Evolutionary conservation across 2,113 vertebrate species (phyloP).

Genomic region (Hydrolagus affinis): DNA sequence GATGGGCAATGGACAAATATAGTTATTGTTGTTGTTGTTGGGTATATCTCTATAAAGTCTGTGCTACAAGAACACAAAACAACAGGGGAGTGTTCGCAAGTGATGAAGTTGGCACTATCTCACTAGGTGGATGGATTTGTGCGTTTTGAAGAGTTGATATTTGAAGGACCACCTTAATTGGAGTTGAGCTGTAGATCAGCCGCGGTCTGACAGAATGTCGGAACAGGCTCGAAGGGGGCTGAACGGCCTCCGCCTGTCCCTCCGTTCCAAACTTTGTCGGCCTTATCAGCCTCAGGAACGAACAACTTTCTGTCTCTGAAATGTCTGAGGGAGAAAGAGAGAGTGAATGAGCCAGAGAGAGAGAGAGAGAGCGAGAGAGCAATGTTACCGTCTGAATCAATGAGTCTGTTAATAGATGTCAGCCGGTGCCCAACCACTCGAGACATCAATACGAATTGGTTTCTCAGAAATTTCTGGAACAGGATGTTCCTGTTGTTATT

Average conservation of each 20-base stretch:
- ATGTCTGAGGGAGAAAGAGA: not conserved
- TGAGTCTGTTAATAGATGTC: not conserved
- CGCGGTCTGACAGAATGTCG: no score
- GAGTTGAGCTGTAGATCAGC: no score
- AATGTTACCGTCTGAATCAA: conserved; percentile 15
- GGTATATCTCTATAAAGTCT: no score
- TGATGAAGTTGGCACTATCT: not conserved
- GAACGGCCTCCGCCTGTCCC: no score
- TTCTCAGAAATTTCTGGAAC: not conserved
- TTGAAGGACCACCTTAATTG: not conserved
- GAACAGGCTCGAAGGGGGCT: no score
- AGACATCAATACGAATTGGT: not conserved
- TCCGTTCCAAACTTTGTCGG: not conserved
- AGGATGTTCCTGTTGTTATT: not conserved
- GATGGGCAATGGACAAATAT: no score
- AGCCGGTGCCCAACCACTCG: not conserved
- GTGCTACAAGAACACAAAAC: not conserved
- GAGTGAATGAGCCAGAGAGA: not conserved
- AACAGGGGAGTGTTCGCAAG: not conserved
- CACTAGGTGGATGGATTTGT: conserved; percentile 16
- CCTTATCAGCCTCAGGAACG: no score
- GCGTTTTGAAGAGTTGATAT: not conserved
- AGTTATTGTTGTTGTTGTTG: no score
- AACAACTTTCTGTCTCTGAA: not conserved
- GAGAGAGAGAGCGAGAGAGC: not conserved